Base-by-base conservation (phyloP, 2,797 vertebrate species). In the Cetoscarus ocellatus region DNA sequence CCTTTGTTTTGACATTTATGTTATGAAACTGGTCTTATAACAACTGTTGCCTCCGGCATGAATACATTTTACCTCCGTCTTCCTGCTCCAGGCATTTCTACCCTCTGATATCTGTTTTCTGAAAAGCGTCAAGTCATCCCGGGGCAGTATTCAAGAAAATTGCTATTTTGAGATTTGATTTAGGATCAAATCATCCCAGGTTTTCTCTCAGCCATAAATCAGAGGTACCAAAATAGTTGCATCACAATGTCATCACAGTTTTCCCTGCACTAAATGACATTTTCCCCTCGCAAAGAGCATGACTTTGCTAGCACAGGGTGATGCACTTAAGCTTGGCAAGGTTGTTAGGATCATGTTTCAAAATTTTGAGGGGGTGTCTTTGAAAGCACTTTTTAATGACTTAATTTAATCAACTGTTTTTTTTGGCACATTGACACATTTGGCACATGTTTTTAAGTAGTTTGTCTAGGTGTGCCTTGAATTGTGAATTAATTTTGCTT, bases 101-200 rank as follows among this genome's bases (percentile, higher is more conserved):
- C 57, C 62, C 17, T 38, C 65, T 58, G 47, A 58, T 8, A 61
- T 17, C 35, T 10, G 3, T 49, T 79, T 55, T 43, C 62, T 49
- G 39, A 47, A 72, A 63, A 55, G 15, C 17, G 17, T 72, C 12
- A 50, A 69, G 55, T 54, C 57, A 54, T 66, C 17, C 69, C 39
- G 34, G 52, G 64, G 19, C 50, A 18, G 40, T 68, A 73, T 66
- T 55, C 47, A 65, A 36, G 55, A 47, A 68, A 65, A 67, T 45
- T 60, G 56, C 15, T 3, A 3, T 63, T 77, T 73, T 62, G 39
- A 66, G 3, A 71, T 79, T 60, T 54, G 36, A 73, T 66, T 18
- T 47, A 43, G 9, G 40, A 52, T 62, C 52, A 35, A 49, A 66
- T 44, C 34, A 51, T 79, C 18, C 18, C 6, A 18, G 53, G 40